phyloP scores from a whole-genome alignment of 2,888 invertebrate species.

The Diarsia brunnea region DNA sequence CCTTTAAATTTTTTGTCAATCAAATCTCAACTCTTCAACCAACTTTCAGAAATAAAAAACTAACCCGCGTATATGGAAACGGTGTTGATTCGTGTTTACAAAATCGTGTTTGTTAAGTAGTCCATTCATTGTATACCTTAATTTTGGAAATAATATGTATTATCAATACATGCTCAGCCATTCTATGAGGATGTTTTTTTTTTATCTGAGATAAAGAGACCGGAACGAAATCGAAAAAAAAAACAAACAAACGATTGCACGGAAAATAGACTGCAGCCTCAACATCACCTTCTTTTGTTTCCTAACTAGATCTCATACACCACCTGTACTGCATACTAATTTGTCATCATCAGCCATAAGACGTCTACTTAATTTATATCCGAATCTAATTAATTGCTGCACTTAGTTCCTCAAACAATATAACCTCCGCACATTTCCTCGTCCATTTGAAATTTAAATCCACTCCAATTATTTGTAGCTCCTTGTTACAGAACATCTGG shows the following conservation, averaged over 20 bases:
- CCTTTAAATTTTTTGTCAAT: neutral
- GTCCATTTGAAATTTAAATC: slow-evolving; percentile 68
- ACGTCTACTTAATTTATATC: slow-evolving; percentile 30
- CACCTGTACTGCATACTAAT: neutral
- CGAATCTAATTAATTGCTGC: slow-evolving; percentile 55
- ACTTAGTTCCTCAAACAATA: slow-evolving; percentile 66
- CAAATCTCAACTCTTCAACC: slow-evolving; percentile 9
- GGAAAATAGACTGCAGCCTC: neutral
- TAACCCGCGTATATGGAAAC: neutral
- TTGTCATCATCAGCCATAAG: too few species aligned
- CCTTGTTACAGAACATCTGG: slow-evolving; percentile 82
- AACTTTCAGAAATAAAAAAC: slow-evolving; percentile 22
- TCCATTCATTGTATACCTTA: neutral
- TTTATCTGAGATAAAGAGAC: neutral
- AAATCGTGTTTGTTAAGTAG: neutral
- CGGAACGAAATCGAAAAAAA: neutral
- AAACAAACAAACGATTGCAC: neutral
- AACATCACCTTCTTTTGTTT: neutral
- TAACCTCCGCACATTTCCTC: slow-evolving; percentile 71
- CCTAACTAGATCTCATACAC: neutral
- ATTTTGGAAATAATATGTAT: slow-evolving; percentile 15
- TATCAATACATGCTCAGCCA: neutral
- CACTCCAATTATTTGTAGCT: slow-evolving; percentile 76
- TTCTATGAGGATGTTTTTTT: neutral
- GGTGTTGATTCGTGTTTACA: slow-evolving; percentile 3